Evolutionary conservation across 2,113 vertebrate genomes (phyloP).

Genomic region (Zootoca vivipara): DNA sequence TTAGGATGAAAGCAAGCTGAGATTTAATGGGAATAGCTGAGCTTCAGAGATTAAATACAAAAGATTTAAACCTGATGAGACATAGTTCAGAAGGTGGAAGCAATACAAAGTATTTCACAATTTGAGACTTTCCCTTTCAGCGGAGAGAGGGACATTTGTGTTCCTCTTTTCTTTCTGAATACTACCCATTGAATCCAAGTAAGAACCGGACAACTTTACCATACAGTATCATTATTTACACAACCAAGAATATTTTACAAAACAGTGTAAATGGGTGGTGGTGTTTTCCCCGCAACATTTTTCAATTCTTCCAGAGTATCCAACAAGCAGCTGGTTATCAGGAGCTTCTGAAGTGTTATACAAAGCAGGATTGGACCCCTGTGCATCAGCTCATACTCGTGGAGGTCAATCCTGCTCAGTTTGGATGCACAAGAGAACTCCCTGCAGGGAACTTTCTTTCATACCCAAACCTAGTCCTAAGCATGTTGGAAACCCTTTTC

Average conservation of each 20-base stretch:
- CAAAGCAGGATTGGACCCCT: too few relatives aligned
- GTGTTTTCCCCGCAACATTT: too few relatives aligned
- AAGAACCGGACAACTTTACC: not conserved
- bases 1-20: conserved; percentile 33
- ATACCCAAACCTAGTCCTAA: too few relatives aligned
- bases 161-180: conserved; percentile 7
- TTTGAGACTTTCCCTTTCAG: conserved; percentile 21
- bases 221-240: not conserved
- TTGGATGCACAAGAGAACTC: too few relatives aligned
- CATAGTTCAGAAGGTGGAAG: not conserved
- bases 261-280: not conserved
- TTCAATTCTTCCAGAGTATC: too few relatives aligned
- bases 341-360: too few relatives aligned
- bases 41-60: conserved; percentile 33
- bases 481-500: too few relatives aligned
- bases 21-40: conserved; percentile 33
- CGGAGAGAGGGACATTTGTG: not conserved
- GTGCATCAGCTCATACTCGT: too few relatives aligned
- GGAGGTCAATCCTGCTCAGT: too few relatives aligned
- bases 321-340: too few relatives aligned
- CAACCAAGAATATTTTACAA: not conserved
- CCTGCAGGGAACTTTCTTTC: too few relatives aligned
- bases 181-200: not conserved
- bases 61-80: conserved; percentile 38
- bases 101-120: conserved; percentile 26